Conservation (phyloP, 1,140 invertebrate genomes). For the Papilio dardanus region DNA sequence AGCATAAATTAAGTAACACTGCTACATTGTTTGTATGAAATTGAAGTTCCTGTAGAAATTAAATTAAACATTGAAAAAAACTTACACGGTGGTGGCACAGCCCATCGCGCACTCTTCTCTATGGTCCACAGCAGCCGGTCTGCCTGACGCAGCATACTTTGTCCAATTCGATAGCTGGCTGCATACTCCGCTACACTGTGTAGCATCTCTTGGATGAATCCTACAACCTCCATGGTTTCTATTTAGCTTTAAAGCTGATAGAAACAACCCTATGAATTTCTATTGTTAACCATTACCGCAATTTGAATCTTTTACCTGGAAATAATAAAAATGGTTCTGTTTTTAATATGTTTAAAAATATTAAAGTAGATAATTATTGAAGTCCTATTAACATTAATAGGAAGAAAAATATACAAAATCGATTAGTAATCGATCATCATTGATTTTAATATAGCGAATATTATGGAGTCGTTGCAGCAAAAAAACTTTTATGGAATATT, state of each 20-base stretch:
- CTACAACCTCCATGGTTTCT: slow-evolving; percentile 67
- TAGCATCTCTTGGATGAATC: slow-evolving; percentile 60
- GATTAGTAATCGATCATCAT: too few relatives aligned
- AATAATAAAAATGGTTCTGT: not conserved
- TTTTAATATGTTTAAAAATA: not conserved
- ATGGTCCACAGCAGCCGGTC: slow-evolving; percentile 81
- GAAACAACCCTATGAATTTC: not conserved
- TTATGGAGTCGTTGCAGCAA: too few relatives aligned
- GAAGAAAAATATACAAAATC: too few relatives aligned
- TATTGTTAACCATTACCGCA: not conserved
- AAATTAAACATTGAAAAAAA: slow-evolving; percentile 19
- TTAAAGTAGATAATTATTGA: not conserved
- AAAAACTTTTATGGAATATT: too few relatives aligned
- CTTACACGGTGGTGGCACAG: slow-evolving; percentile 78
- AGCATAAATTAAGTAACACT: too few relatives aligned
- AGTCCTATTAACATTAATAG: not conserved
- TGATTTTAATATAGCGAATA: too few relatives aligned
- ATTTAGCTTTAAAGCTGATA: not conserved
- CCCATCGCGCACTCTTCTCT: slow-evolving; percentile 84
- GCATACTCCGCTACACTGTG: slow-evolving; percentile 64
- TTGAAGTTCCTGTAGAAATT: not conserved
- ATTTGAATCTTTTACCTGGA: not conserved
- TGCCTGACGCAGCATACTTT: slow-evolving; percentile 70
- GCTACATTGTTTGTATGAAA: too few relatives aligned
- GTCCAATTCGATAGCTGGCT: slow-evolving; percentile 77